phyloP scores from a whole-genome alignment of 2,797 vertebrate genomes.

The Amblyopsis hoosieri region DNA sequence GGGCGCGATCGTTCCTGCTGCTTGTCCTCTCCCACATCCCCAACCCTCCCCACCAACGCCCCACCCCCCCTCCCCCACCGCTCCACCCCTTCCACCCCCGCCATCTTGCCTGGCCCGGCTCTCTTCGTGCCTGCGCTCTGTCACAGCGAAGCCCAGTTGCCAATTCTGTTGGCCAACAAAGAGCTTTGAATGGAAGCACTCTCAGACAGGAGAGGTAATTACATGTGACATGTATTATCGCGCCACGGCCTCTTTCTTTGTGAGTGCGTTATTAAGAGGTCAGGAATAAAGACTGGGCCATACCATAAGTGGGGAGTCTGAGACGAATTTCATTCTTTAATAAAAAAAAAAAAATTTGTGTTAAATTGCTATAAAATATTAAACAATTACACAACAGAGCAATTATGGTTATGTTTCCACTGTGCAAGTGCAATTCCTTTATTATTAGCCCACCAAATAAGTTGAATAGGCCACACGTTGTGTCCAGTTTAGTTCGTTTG shows the following conservation, averaged over 20 bases:
- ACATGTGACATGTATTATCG: constrained; percentile 48
- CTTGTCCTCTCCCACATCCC: background rate
- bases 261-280: constrained; percentile 44
- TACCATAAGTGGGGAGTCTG: constrained; percentile 25
- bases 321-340: constrained; percentile 24
- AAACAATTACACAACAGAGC: constrained; percentile 19
- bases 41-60: background rate
- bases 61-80: background rate
- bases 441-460: constrained; percentile 10
- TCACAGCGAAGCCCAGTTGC: constrained; percentile 36
- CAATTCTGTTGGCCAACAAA: constrained; percentile 28
- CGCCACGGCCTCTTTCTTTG: constrained; percentile 38
- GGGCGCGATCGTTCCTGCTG: constrained; percentile 19
- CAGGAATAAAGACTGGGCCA: constrained; percentile 30
- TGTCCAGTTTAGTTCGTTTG: constrained; percentile 1
- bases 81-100: constrained; percentile 19
- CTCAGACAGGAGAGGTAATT: constrained; percentile 55
- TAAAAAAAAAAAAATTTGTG: constrained; percentile 23
- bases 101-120: constrained; percentile 20
- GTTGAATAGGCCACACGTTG: background rate
- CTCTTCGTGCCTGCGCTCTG: constrained; percentile 20
- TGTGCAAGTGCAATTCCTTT: background rate
- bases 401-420: constrained; percentile 11
- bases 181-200: constrained; percentile 42
- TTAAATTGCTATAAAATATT: constrained; percentile 41